These are phyloP conservation scores for Heteronetta atricapilla DNA, from an alignment of 2,113 vertebrate genomes.

Conservation along the genomic window DNA sequence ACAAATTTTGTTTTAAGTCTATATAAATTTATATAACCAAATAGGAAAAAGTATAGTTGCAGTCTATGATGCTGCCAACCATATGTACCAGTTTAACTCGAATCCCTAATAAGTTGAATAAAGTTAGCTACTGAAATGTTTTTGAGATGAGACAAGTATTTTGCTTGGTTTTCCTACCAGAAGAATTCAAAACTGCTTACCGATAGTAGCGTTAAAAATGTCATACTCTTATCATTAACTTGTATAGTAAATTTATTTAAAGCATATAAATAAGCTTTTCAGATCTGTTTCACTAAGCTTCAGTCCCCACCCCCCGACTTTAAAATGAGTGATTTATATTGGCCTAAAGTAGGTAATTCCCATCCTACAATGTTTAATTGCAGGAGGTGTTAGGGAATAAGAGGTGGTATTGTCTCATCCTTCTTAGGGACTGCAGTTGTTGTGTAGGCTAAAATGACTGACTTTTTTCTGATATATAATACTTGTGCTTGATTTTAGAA, in stretches of 20 bases:
- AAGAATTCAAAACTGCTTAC: not conserved
- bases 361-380: not conserved
- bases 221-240: not conserved
- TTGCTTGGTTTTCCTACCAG: not conserved
- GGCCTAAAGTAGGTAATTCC: not conserved
- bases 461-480: not conserved
- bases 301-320: not conserved
- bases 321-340: not conserved
- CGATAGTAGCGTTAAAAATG: not conserved
- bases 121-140: not conserved
- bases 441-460: not conserved
- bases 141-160: not conserved
- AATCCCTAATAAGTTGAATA: not conserved
- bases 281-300: not conserved
- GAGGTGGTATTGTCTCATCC: not conserved
- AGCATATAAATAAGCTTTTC: not conserved
- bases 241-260: not conserved
- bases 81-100: not conserved
- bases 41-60: not conserved
- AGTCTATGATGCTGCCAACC: not conserved
- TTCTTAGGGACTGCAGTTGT: not conserved
- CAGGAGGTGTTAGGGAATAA: not conserved
- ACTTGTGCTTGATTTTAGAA: conserved; percentile 45
- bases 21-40: not conserved
- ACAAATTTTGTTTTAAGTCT: not conserved